Evolutionary conservation across 2,888 invertebrate species (phyloP).

Genomic region (Encarsia formosa): DNA sequence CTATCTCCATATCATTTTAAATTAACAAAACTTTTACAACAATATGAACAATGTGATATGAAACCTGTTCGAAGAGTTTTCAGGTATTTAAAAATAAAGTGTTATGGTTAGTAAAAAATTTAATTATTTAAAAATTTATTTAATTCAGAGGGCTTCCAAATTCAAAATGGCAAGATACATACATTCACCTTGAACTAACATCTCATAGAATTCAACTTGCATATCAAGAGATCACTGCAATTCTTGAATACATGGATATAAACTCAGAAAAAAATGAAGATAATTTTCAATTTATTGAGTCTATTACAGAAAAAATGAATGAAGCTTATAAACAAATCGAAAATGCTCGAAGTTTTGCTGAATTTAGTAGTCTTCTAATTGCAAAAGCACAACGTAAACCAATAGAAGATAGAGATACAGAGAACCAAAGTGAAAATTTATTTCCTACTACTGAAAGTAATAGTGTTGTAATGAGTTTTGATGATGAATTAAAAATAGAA

Average conservation of each 20-base stretch:
- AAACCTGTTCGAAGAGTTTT: conserved; percentile 31
- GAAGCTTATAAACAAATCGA: conserved; percentile 39
- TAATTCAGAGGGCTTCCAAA: conserved; percentile 31
- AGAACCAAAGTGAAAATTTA: conserved; percentile 12
- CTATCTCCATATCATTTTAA: conserved; percentile 30
- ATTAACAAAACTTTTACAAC: conserved; percentile 32
- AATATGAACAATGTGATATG: conserved; percentile 34
- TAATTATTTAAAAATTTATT: conserved; percentile 2
- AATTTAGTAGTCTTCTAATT: conserved; percentile 40
- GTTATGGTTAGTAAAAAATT: neutral
- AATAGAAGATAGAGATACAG: neutral
- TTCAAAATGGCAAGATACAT: conserved; percentile 44
- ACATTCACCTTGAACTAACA: conserved; percentile 42
- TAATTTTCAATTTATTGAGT: conserved; percentile 30
- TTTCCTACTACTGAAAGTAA: conserved; percentile 13
- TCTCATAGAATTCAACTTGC: conserved; percentile 41
- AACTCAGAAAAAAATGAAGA: conserved; percentile 23
- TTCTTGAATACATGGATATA: conserved; percentile 40
- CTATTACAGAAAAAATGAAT: conserved; percentile 34
- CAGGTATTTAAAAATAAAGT: conserved; percentile 26
- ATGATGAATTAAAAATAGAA: conserved; percentile 41
- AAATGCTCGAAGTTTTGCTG: conserved; percentile 41
- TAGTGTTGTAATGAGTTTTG: conserved; percentile 26
- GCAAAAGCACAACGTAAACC: conserved; percentile 29
- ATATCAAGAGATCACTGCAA: conserved; percentile 36